phyloP scores from a whole-genome alignment of 1,140 invertebrate species.

The Physella acuta region DNA sequence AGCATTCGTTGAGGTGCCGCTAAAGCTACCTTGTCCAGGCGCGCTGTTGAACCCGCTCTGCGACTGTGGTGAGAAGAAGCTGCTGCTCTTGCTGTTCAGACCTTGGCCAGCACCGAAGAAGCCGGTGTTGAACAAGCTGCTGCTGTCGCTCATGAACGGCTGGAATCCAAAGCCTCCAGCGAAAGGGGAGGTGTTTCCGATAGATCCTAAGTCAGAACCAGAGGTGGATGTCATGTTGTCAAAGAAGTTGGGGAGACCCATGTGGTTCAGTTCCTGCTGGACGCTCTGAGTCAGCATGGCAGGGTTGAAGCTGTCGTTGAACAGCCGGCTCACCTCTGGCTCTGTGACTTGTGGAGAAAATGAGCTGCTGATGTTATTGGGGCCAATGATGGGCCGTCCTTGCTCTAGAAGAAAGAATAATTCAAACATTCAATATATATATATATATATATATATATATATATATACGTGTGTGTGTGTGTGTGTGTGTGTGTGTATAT shows the following conservation, averaged over 20 bases:
- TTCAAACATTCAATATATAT: too few species aligned
- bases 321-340: not conserved
- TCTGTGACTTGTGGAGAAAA: not conserved
- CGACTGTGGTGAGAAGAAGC: not conserved
- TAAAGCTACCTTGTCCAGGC: not conserved
- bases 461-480: too few species aligned
- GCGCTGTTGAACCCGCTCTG: not conserved
- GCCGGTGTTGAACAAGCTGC: not conserved
- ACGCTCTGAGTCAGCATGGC: not conserved
- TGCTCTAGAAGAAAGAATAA: conserved; percentile 7
- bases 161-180: not conserved
- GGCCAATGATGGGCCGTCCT: conserved; percentile 16
- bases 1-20: too few species aligned
- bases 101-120: not conserved
- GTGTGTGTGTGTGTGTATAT: too few species aligned
- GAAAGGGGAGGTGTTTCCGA: not conserved
- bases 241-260: conserved; percentile 10
- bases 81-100: not conserved
- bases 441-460: too few species aligned
- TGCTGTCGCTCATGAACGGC: not conserved
- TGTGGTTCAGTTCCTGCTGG: not conserved
- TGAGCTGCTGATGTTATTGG: not conserved
- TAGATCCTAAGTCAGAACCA: not conserved
- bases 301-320: not conserved
- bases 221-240: not conserved